Evolutionary conservation across 2,797 vertebrate genomes (phyloP).

Genomic region (Cuculus canorus): DNA sequence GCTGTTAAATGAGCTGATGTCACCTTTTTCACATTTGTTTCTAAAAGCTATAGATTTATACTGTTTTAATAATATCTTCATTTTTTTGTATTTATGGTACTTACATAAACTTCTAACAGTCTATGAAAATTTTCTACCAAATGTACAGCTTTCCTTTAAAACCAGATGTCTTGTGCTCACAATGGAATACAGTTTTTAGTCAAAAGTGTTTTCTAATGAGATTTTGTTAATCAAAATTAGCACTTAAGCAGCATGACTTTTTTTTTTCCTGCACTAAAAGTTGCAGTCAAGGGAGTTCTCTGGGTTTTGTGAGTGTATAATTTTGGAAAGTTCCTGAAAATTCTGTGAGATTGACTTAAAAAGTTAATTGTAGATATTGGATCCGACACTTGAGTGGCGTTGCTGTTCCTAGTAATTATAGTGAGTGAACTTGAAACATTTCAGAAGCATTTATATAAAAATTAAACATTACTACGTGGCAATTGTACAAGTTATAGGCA

Average conservation of each 20-base stretch:
- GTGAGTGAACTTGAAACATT: not conserved
- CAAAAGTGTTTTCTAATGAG: not conserved
- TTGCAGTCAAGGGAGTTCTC: not conserved
- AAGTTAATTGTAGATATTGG: not conserved
- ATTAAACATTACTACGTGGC: not conserved
- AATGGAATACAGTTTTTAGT: not conserved
- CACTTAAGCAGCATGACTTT: not conserved
- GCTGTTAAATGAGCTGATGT: not conserved
- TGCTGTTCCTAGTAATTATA: not conserved
- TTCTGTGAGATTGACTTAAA: not conserved
- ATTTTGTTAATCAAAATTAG: not conserved
- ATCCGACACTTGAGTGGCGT: not conserved
- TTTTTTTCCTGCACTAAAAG: not conserved
- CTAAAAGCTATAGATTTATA: not conserved
- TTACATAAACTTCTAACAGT: not conserved
- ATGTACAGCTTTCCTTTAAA: not conserved
- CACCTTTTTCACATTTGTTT: not conserved
- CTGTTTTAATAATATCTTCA: not conserved
- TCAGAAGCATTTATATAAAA: not conserved
- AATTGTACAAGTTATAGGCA: not conserved
- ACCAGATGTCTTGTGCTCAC: not conserved
- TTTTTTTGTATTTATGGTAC: not conserved
- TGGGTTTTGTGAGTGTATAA: not conserved
- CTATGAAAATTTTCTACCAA: not conserved
- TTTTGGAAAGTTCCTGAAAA: not conserved